These are phyloP conservation scores for Cygnus atratus DNA, from an alignment of 2,113 vertebrate species.

Conservation along the genomic window DNA sequence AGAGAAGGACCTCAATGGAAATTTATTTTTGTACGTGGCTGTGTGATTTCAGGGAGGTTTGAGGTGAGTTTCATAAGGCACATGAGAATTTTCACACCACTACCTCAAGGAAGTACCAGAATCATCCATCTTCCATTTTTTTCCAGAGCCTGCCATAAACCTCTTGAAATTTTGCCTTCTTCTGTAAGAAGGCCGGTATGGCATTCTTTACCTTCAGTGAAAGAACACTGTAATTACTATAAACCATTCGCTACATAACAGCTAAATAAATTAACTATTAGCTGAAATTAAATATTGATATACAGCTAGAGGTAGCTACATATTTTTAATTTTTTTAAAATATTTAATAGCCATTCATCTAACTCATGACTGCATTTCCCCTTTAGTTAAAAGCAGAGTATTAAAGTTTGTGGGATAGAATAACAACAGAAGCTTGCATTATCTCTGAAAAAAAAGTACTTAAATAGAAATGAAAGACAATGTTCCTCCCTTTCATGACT, in stretches of 20 bases:
- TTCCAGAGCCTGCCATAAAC: not conserved
- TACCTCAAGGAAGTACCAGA: not conserved
- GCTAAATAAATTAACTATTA: not conserved
- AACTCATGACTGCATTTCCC: not conserved
- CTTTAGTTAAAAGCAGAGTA: not conserved
- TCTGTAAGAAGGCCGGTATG: not conserved
- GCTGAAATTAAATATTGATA: not conserved
- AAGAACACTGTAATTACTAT: not conserved
- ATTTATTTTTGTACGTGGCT: not conserved
- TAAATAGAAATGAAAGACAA: not conserved
- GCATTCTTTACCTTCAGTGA: not conserved
- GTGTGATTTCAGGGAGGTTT: not conserved
- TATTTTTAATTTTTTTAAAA: not conserved
- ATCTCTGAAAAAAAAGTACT: not conserved
- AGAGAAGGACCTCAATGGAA: not conserved
- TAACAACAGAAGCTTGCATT: not conserved
- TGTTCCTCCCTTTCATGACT: not conserved
- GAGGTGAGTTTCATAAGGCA: not conserved
- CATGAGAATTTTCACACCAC: not conserved
- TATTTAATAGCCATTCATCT: not conserved
- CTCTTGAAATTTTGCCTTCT: not conserved
- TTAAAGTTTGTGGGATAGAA: not conserved
- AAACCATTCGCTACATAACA: not conserved
- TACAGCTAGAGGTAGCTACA: not conserved
- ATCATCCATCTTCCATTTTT: not conserved